Percentiles rank a stretch among this genome's conserved stretches.
phyloP scores from a whole-genome alignment of 2,888 invertebrate species.

The Andricus quercusramuli region DNA sequence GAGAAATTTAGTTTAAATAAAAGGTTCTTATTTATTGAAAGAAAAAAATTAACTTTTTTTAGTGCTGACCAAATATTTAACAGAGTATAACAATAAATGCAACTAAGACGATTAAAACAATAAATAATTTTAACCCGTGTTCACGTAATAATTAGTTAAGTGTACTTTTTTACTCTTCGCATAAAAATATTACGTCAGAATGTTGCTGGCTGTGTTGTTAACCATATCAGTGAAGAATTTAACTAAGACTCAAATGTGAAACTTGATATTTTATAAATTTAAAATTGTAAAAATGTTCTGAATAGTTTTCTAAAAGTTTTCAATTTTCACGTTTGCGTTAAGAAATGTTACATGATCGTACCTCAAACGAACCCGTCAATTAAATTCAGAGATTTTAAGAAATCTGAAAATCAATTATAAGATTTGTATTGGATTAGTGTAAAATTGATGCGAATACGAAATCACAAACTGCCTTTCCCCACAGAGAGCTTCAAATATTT shows the following conservation, averaged over 20 bases:
- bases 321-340: background rate
- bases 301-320: background rate
- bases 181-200: slow-evolving; percentile 24
- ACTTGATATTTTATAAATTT: slow-evolving; percentile 3
- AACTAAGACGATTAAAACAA: slow-evolving; percentile 1
- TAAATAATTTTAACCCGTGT: background rate
- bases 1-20: slow-evolving; percentile 1
- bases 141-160: background rate
- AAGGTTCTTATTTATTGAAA: slow-evolving; percentile 14
- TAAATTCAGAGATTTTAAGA: background rate
- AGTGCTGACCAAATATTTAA: slow-evolving; percentile 26
- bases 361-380: background rate
- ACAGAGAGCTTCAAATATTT: background rate
- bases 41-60: background rate
- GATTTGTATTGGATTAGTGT: background rate
- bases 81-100: background rate
- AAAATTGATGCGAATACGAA: slow-evolving; percentile 4
- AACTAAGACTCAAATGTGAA: background rate
- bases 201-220: slow-evolving; percentile 31
- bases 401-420: background rate
- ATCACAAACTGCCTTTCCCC: slow-evolving; percentile 24
- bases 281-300: background rate
- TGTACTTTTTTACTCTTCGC: background rate
- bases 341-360: background rate
- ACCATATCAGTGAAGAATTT: slow-evolving; percentile 17